Evolutionary conservation across 2,888 invertebrate genomes (phyloP).

Genomic region (Aphidoletes aphidimyza): DNA sequence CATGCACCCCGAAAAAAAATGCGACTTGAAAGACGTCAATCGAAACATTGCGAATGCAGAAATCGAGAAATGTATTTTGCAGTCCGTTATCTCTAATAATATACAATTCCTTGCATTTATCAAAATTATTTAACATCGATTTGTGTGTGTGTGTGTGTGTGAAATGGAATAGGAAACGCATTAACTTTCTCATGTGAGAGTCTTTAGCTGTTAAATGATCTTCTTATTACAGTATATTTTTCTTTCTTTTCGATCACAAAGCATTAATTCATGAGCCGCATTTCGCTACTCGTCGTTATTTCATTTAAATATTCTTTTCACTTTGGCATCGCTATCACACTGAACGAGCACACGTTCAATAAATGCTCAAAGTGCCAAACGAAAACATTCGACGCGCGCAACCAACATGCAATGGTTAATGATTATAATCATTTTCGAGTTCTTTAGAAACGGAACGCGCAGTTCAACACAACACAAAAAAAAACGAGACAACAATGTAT

Average conservation of each 20-base stretch:
- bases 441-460: slow-evolving; percentile 39
- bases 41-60: neutral
- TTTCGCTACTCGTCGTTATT: slow-evolving; percentile 21
- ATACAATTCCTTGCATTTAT: slow-evolving; percentile 16
- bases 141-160: no score
- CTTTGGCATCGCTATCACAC: neutral
- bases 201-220: slow-evolving; percentile 19
- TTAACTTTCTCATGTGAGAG: slow-evolving; percentile 12
- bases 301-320: slow-evolving; percentile 28
- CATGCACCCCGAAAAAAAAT: neutral
- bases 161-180: neutral
- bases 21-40: neutral
- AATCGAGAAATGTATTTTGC: neutral
- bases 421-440: slow-evolving; percentile 48
- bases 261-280: slow-evolving; percentile 1
- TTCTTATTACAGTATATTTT: neutral
- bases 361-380: slow-evolving; percentile 16
- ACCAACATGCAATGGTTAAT: slow-evolving; percentile 45
- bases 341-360: neutral
- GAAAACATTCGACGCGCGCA: neutral
- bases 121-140: slow-evolving; percentile 47
- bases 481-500: slow-evolving; percentile 23
- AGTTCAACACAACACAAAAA: neutral
- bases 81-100: slow-evolving; percentile 27
- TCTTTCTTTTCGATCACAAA: neutral